phyloP scores from a whole-genome alignment of 2,113 vertebrate genomes.

The Poecile atricapillus region DNA sequence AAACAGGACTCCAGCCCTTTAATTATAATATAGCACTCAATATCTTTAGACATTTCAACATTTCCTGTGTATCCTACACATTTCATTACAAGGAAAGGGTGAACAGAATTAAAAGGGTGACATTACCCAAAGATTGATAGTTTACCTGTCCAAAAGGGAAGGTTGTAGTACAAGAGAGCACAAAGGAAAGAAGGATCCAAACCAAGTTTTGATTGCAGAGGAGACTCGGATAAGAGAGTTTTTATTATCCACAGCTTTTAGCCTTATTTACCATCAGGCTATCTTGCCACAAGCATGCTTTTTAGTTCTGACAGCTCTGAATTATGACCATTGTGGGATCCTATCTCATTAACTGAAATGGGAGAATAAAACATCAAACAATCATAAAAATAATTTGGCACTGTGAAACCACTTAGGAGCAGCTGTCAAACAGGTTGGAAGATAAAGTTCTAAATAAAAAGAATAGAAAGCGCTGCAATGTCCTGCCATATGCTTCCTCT shows the following conservation, averaged over 20 bases:
- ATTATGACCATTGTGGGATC: conserved; percentile 91
- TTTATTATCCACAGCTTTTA: conserved; percentile 79
- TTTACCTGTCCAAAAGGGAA: conserved; percentile 38
- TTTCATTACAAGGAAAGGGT: conserved; percentile 69
- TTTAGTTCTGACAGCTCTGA: conserved; percentile 88
- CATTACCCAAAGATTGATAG: conserved; percentile 34
- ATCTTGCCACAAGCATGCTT: conserved; percentile 83
- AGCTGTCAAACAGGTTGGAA: conserved; percentile 89
- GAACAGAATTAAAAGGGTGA: conserved; percentile 60
- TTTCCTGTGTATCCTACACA: conserved; percentile 66
- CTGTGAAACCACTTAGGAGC: conserved; percentile 88
- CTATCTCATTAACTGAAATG: conserved; percentile 96
- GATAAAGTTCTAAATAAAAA: conserved; percentile 91
- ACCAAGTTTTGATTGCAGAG: conserved; percentile 71
- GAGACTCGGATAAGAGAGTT: conserved; percentile 70
- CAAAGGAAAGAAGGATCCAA: conserved; percentile 68
- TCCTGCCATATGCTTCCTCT: conserved; percentile 81
- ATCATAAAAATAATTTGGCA: conserved; percentile 96
- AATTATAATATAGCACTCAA: conserved; percentile 79
- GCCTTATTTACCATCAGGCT: conserved; percentile 81
- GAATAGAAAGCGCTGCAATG: conserved; percentile 73
- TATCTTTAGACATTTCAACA: conserved; percentile 71
- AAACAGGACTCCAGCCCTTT: conserved; percentile 73
- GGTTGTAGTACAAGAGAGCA: conserved; percentile 10
- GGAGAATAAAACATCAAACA: conserved; percentile 89